These are phyloP conservation scores for Dreissena rostriformis DNA, from an alignment of 1,140 invertebrate species.

Conservation along the genomic window DNA sequence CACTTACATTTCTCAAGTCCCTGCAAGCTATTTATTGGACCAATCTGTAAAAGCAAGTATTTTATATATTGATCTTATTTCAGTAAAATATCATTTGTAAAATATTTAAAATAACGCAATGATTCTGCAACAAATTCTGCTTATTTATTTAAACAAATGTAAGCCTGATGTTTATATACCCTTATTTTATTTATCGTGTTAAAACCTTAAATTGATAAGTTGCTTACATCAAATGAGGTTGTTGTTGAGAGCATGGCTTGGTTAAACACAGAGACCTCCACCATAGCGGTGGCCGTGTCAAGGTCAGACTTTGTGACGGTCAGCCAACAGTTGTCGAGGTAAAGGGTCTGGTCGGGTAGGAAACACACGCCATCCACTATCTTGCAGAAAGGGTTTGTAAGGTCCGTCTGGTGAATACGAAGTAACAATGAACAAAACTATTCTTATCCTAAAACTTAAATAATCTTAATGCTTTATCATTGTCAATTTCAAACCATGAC, in stretches of 20 bases:
- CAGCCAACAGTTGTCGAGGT: slow-evolving; percentile 38
- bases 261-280: slow-evolving; percentile 20
- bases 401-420: neutral
- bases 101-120: too few relatives aligned
- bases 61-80: neutral
- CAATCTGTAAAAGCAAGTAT: neutral
- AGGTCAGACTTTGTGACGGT: slow-evolving; percentile 25
- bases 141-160: neutral
- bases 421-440: neutral
- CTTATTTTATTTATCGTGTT: neutral
- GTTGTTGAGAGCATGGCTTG: slow-evolving; percentile 22
- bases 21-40: neutral
- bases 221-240: neutral
- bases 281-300: neutral
- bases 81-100: neutral
- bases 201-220: neutral
- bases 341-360: neutral
- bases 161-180: neutral
- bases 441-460: too few relatives aligned
- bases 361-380: neutral
- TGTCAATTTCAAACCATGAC: neutral
- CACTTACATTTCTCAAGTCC: slow-evolving; percentile 15
- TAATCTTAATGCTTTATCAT: too few relatives aligned
- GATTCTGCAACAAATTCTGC: neutral
- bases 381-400: neutral